Evolutionary conservation across 2,113 vertebrate species (phyloP).

Genomic region (Peromyscus leucopus): DNA sequence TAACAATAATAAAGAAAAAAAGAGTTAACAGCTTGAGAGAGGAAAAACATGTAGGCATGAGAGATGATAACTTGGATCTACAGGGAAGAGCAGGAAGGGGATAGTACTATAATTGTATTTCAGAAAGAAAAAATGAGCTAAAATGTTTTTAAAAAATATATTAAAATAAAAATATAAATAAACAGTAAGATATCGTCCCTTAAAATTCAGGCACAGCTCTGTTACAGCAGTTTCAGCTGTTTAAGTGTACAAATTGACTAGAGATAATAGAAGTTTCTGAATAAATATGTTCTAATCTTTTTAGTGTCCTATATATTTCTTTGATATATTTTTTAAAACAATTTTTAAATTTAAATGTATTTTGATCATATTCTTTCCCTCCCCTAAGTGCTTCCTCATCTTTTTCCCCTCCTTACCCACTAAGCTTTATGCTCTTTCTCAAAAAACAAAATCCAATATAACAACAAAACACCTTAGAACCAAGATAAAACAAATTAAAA

Average conservation of each 20-base stretch:
- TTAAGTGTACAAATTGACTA: not conserved
- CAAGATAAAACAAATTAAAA: not conserved
- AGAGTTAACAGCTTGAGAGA: not conserved
- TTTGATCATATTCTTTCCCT: not conserved
- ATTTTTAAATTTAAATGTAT: not conserved
- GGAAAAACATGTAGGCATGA: not conserved
- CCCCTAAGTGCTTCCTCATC: not conserved
- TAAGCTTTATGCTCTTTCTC: not conserved
- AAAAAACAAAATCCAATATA: not conserved
- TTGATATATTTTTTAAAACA: not conserved
- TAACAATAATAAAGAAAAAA: not conserved
- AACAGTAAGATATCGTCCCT: not conserved
- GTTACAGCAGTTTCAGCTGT: not conserved
- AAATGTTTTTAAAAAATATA: not conserved
- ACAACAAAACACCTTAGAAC: too few relatives aligned
- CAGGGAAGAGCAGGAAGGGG: not conserved
- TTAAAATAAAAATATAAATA: not conserved
- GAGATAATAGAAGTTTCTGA: not conserved
- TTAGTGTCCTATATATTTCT: not conserved
- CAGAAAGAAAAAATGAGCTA: not conserved
- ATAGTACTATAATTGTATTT: not conserved
- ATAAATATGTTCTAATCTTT: not conserved
- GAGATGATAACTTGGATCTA: not conserved
- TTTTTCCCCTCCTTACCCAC: not conserved
- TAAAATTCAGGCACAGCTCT: not conserved